These are phyloP conservation scores for Eupristina koningsbergeri DNA, from an alignment of 1,140 invertebrate genomes.

Conservation along the genomic window DNA sequence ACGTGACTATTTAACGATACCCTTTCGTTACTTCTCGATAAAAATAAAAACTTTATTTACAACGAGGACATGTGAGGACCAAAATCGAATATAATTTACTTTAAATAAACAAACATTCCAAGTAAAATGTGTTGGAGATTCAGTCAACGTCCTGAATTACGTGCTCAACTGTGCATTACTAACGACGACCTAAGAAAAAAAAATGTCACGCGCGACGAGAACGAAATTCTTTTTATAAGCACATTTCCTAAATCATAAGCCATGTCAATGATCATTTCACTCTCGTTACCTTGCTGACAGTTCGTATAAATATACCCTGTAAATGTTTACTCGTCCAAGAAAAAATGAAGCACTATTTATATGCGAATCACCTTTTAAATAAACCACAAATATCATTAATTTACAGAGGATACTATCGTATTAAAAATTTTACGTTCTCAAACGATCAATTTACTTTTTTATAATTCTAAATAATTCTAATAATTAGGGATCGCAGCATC, in stretches of 20 bases:
- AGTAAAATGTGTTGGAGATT: slow-evolving; percentile 3
- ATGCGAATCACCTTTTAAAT: background rate
- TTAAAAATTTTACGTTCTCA: too few relatives aligned
- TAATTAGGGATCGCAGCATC: too few relatives aligned
- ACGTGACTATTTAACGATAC: too few relatives aligned
- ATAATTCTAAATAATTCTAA: too few relatives aligned
- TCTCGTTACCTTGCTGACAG: background rate
- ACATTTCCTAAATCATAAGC: background rate
- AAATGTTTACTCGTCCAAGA: too few relatives aligned
- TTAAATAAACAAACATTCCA: background rate
- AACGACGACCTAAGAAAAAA: background rate
- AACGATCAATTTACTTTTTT: too few relatives aligned
- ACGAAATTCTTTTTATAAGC: slow-evolving; percentile 15
- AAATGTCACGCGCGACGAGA: background rate
- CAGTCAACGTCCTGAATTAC: slow-evolving; percentile 16
- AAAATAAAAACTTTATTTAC: too few relatives aligned
- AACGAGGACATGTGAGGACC: too few relatives aligned
- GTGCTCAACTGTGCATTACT: slow-evolving; percentile 7
- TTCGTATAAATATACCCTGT: too few relatives aligned
- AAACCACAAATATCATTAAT: background rate
- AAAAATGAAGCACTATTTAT: background rate
- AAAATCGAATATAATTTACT: background rate
- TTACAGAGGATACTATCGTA: too few relatives aligned
- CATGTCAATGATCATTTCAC: background rate
- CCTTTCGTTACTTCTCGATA: too few relatives aligned